These are phyloP conservation scores for Anoura caudifer DNA, from an alignment of 2,113 vertebrate species.

Conservation along the genomic window DNA sequence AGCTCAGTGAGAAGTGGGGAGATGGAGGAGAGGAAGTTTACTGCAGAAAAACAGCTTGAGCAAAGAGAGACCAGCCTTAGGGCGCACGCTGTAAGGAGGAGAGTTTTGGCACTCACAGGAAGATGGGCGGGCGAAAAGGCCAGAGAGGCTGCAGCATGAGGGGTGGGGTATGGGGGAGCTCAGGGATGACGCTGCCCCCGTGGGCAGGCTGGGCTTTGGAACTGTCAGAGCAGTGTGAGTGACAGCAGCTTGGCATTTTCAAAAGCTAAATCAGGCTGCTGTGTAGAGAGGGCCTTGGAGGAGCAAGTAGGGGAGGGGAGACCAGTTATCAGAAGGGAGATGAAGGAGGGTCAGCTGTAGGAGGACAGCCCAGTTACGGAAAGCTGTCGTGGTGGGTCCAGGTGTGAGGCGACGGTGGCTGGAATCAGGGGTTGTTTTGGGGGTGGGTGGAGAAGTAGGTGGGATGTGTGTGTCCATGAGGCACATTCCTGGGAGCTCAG, in stretches of 20 bases:
- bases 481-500: neutral
- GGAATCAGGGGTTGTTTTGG: neutral
- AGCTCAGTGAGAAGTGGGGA: neutral
- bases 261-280: neutral
- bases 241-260: neutral
- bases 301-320: neutral
- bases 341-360: neutral
- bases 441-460: neutral
- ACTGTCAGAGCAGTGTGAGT: neutral
- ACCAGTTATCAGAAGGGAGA: no score
- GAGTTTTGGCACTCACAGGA: neutral
- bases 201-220: neutral
- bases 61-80: neutral
- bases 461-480: neutral
- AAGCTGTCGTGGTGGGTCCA: neutral
- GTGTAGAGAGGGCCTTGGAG: neutral
- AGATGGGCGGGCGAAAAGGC: neutral
- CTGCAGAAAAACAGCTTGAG: neutral
- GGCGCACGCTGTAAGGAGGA: neutral
- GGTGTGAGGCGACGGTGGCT: neutral
- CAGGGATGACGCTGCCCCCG: neutral
- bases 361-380: neutral
- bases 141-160: neutral
- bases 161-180: neutral
- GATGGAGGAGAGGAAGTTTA: neutral